Percentiles rank a stretch among this genome's conserved stretches.
Evolutionary conservation across 2,888 invertebrate genomes (phyloP).

Genomic region (Poecilus cupreus): DNA sequence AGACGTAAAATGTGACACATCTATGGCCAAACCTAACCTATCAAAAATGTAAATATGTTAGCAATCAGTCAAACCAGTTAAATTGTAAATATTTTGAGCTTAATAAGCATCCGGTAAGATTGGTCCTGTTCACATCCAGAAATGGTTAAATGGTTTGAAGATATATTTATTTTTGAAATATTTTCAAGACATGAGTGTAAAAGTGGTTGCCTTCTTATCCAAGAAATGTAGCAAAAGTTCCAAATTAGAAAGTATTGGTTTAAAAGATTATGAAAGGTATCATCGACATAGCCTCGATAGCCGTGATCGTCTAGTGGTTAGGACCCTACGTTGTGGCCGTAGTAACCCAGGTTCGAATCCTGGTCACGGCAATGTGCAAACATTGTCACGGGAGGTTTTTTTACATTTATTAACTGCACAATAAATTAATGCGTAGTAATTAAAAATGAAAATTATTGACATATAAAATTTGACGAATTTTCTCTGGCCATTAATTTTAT

Average conservation of each 20-base stretch:
- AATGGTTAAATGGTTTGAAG: too few relatives aligned
- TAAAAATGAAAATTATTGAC: neutral
- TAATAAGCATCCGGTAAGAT: too few relatives aligned
- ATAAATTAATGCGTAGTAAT: neutral
- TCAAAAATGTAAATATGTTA: too few relatives aligned
- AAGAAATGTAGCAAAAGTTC: neutral
- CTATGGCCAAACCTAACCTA: too few relatives aligned
- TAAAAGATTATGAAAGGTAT: neutral
- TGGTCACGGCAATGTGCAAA: conserved; percentile 73
- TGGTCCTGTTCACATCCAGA: too few relatives aligned
- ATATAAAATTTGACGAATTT: neutral
- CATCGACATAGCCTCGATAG: conserved; percentile 56
- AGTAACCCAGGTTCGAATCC: conserved; percentile 79
- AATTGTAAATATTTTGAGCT: too few relatives aligned
- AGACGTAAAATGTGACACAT: too few relatives aligned
- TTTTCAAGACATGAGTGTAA: neutral
- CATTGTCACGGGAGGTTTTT: conserved; percentile 65
- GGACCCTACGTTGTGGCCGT: conserved; percentile 78
- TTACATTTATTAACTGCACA: neutral
- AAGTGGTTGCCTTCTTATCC: neutral
- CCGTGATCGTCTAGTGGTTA: conserved; percentile 72
- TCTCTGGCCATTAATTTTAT: conserved; percentile 23
- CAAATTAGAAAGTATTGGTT: neutral
- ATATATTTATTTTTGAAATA: too few relatives aligned
- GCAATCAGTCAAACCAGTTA: too few relatives aligned